Percentiles rank a stretch among this genome's conserved stretches.
phyloP scores from a whole-genome alignment of 2,888 invertebrate species.

The Unio pictorum region DNA sequence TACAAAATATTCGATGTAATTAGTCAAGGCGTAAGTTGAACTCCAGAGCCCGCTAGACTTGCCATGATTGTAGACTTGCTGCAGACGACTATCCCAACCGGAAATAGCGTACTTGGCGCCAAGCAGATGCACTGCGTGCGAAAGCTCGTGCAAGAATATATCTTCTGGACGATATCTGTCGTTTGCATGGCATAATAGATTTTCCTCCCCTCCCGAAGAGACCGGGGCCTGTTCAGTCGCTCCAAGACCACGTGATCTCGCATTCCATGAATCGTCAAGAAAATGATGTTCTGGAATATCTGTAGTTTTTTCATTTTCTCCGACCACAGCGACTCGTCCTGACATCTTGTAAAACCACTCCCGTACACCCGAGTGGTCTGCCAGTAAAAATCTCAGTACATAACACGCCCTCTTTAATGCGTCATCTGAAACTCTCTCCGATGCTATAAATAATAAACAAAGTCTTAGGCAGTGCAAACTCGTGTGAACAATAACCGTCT shows the following conservation, averaged over 20 bases:
- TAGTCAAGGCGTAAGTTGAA: conserved; percentile 43
- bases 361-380: conserved; percentile 47
- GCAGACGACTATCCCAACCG: conserved; percentile 34
- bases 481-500: too few relatives aligned
- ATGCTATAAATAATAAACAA: too few relatives aligned
- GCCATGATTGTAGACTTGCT: conserved; percentile 27
- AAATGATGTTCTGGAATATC: conserved; percentile 52
- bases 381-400: conserved; percentile 56
- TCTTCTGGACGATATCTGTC: conserved; percentile 34
- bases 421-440: conserved; percentile 37
- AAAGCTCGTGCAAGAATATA: conserved; percentile 46
- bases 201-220: conserved; percentile 52
- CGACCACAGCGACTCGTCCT: conserved; percentile 55
- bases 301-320: conserved; percentile 32
- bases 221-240: conserved; percentile 46
- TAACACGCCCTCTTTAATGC: conserved; percentile 59
- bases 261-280: conserved; percentile 34
- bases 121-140: conserved; percentile 46
- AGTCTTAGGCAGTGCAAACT: too few relatives aligned
- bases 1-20: conserved; percentile 43
- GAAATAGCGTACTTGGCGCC: conserved; percentile 41
- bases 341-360: conserved; percentile 47
- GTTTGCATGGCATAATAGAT: conserved; percentile 41
- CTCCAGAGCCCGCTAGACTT: conserved; percentile 35
- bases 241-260: conserved; percentile 47